phyloP scores from a whole-genome alignment of 1,140 invertebrate genomes.

The Lasaia peninsularis region DNA sequence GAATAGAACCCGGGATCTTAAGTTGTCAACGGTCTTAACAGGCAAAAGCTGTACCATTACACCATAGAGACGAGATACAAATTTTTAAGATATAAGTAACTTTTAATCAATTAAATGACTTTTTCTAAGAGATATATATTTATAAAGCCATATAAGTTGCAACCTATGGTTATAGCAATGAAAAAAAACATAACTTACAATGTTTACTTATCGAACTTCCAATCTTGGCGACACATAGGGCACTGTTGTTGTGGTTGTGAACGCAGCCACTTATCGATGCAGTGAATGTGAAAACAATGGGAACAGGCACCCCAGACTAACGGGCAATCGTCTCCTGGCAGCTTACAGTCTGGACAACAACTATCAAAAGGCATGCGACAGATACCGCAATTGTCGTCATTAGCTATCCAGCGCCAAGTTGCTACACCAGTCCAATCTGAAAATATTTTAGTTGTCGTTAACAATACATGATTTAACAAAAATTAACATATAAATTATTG shows the following conservation, averaged over 20 bases:
- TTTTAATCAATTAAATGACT: too few species aligned
- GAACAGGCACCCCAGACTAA: slow-evolving; percentile 99
- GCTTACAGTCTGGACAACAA: slow-evolving; percentile 98
- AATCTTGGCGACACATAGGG: slow-evolving; percentile 99
- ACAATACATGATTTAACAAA: background rate
- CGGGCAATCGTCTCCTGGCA: slow-evolving; percentile 98
- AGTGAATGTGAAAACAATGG: slow-evolving; percentile 99
- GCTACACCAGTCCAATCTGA: slow-evolving; percentile 95
- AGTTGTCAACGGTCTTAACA: too few species aligned
- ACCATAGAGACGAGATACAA: too few species aligned
- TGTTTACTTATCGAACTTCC: slow-evolving; percentile 92
- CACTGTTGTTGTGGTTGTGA: slow-evolving; percentile 97
- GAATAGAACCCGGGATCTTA: too few species aligned
- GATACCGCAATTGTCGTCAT: slow-evolving; percentile 99
- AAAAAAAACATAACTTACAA: slow-evolving; percentile 27
- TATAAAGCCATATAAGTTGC: too few species aligned
- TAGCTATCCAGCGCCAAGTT: slow-evolving; percentile 98
- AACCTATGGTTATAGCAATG: too few species aligned
- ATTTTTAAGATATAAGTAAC: too few species aligned
- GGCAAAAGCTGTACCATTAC: too few species aligned
- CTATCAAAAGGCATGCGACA: slow-evolving; percentile 99
- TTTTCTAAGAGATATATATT: too few species aligned
- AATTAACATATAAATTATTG: background rate
- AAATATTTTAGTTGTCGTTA: background rate
- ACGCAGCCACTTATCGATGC: slow-evolving; percentile 99